These are phyloP conservation scores for Gracilinanus agilis DNA, from an alignment of 2,113 vertebrate species.

Conservation along the genomic window DNA sequence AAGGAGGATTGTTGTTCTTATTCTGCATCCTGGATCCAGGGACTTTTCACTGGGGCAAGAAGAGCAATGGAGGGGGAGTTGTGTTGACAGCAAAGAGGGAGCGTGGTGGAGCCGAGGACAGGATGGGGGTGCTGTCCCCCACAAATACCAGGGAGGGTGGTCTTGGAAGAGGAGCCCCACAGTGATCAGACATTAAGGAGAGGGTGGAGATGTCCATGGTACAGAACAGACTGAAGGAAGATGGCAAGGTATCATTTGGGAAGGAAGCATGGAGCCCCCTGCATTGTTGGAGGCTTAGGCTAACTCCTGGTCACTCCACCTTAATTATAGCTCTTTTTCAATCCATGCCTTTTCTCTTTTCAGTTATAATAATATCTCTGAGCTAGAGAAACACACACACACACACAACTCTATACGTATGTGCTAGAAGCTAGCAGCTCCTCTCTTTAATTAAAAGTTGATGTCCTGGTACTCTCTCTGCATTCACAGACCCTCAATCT, in stretches of 20 bases:
- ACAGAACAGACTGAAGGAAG: background rate
- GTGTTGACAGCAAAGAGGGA: background rate
- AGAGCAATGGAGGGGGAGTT: background rate
- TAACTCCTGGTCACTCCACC: background rate
- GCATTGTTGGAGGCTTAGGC: background rate
- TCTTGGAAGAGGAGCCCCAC: background rate
- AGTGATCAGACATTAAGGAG: background rate
- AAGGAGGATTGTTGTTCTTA: conserved; percentile 38
- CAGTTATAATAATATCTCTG: background rate
- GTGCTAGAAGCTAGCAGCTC: background rate
- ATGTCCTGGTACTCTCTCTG: background rate
- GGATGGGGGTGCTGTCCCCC: background rate
- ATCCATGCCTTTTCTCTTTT: background rate
- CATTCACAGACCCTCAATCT: background rate
- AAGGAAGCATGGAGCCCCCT: background rate
- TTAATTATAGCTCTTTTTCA: background rate
- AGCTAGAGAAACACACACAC: background rate
- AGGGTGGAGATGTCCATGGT: background rate
- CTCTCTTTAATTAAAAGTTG: background rate
- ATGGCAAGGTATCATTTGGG: background rate
- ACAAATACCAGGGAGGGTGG: no score
- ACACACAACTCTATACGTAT: no score
- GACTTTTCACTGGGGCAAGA: background rate
- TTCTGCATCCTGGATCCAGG: background rate
- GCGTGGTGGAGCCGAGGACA: background rate